Base-by-base conservation (phyloP, 2,888 invertebrate species). In the Xestia xanthographa region DNA sequence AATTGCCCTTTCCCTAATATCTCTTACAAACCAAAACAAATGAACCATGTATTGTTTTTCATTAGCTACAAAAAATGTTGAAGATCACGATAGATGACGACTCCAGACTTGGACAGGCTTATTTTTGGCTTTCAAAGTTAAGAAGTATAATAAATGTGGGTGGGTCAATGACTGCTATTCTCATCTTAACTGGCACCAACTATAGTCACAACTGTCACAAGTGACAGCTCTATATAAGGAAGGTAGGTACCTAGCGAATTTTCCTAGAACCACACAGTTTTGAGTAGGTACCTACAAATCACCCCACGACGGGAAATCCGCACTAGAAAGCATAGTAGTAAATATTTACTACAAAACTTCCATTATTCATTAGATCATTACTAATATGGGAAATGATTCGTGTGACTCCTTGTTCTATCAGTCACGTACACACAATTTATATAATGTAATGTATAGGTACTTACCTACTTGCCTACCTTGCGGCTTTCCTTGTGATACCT, bases 291-390 rank as follows among this genome's bases (percentile, higher is more conserved):
- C 43, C 38, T 67, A 79, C 38, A 45, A 79, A 58, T 58, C 20
- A 0, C 11, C 5, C 11, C 45, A 20, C 29, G 34, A 26, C 26
- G 86, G 83, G 45, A 86, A 82, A n/a, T 11, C 83, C 75, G 14
- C 22, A 26, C 20, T 43, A 63, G 58, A 77, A 70, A 72, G 78
- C 20, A 20, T 53, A 50, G 11, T 66, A 34, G 76, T 77, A 82
- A 82, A 86, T 72, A 86, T 82, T 82, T 86, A 77, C 72, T 67
- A 11, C 0, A 58, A 48, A 72, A 63, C 50, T 66, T 65, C 48
- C 72, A 77, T n/a, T 41, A 53, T 63, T 41, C 63, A 43, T 82
- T 82, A 71, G 45, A 69, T 69, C 71, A 76, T 75, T 66, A 50
- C 29, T 66, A 60, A 50, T 22, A 67, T 38, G 48, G 53, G 29